Conservation (phyloP, 2,888 invertebrate species). For the Ceriagrion tenellum region DNA sequence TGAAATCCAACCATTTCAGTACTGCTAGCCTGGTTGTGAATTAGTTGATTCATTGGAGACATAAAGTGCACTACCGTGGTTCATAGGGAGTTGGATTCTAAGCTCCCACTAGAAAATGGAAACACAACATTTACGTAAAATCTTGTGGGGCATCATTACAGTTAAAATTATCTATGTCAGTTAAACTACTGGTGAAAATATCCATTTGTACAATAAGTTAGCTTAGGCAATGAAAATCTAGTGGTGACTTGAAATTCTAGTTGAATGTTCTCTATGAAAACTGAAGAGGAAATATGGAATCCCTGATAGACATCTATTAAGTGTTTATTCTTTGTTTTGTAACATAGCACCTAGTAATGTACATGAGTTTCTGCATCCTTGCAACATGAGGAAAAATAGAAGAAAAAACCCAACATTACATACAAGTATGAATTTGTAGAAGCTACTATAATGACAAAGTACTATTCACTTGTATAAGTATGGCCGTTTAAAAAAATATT, state of each 20-base stretch:
- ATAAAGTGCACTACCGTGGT: neutral
- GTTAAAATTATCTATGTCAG: too few relatives aligned
- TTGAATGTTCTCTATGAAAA: neutral
- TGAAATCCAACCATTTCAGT: neutral
- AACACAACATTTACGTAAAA: too few relatives aligned
- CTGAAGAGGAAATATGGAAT: neutral
- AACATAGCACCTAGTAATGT: neutral
- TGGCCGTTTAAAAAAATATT: neutral
- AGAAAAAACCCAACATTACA: too few relatives aligned
- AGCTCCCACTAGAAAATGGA: too few relatives aligned
- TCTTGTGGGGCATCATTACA: too few relatives aligned
- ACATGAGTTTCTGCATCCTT: neutral
- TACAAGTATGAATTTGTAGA: too few relatives aligned
- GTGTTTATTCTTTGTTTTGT: neutral
- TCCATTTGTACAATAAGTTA: too few relatives aligned
- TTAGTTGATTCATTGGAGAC: neutral
- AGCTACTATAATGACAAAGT: neutral
- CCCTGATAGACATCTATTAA: neutral
- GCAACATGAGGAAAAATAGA: neutral
- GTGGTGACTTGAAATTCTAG: neutral
- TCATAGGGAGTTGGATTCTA: too few relatives aligned
- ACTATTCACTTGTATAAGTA: neutral
- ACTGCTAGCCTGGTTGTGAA: neutral
- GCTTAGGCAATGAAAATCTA: neutral
- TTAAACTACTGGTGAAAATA: too few relatives aligned